Evolutionary conservation across 2,888 invertebrate species (phyloP), one percentile per base, ranked within the genome.

Genomic region (Amiota communis): DNA sequence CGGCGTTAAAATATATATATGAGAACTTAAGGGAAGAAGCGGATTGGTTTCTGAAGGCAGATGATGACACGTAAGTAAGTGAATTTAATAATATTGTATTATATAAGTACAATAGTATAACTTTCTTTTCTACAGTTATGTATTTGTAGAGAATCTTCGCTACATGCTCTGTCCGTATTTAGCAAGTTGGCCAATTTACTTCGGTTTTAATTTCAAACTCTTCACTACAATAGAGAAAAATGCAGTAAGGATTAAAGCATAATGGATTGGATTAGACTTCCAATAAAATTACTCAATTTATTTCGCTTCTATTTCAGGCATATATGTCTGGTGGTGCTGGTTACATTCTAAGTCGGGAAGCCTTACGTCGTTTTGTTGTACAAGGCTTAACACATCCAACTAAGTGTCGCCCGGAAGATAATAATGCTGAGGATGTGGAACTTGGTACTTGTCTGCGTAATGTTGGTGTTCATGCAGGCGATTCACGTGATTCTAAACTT

Each of bases 31-130:
- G 93, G 63, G 92, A 97, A 78, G 93, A 97, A 71, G 96, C 95
- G 3, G 98, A 98, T 89, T 98, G 98, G 98, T 98, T 99, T 88
- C 91, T 98, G 87, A 99, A 99, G 89, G 98, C 98, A 23, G 98
- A 99, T 86, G 98, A 98, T 90, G 98, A 99, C 87, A 98, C 98
- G 98, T 98, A 96, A 89, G 97, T 80, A 20, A 15, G 12, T 15
- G 15, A 13, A n/a, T 13, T 53, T 53, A 15, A 15, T 15, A n/a
- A n/a, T 12, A 53, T 13, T n/a, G 6, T 15, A 53, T 8, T 53
- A 53, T 11, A 2, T 51, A 51, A 2, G 4, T 2, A n/a, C 51
- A 51, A 51, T 51, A 51, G n/a, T n/a, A n/a, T 53, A 12, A 61
- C 2, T 61, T 20, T 20, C 11, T 61, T 2, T 64, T 57, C 49